These are phyloP conservation scores for Brachionichthys hirsutus DNA, from an alignment of 2,113 vertebrate species.

Conservation along the genomic window DNA sequence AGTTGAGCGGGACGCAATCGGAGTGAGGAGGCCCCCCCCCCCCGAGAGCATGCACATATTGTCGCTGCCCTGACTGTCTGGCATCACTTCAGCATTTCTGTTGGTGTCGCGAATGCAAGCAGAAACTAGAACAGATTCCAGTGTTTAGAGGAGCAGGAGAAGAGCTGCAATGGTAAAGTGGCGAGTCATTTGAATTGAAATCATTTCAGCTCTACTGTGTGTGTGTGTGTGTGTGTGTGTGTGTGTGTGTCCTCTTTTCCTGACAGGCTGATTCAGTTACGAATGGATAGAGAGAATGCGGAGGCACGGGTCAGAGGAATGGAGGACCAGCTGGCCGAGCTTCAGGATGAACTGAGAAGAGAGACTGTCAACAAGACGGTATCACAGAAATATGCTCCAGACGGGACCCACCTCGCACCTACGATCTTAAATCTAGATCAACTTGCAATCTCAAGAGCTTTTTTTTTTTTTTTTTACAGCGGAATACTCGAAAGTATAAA, in stretches of 20 bases:
- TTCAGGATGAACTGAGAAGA: slow-evolving; percentile 81
- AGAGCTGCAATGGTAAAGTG: slow-evolving; percentile 15
- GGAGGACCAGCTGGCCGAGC: slow-evolving; percentile 82
- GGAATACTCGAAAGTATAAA: background rate
- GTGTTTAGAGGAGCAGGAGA: background rate
- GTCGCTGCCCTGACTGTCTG: no score
- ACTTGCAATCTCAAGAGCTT: no score
- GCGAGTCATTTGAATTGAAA: background rate
- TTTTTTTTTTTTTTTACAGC: background rate
- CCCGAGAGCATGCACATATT: background rate
- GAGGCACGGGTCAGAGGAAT: slow-evolving; percentile 71
- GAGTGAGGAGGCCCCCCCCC: no score
- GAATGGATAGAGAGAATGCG: slow-evolving; percentile 71
- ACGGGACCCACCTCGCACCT: background rate
- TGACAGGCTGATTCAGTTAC: slow-evolving; percentile 74
- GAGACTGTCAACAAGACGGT: slow-evolving; percentile 69
- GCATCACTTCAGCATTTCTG: no score
- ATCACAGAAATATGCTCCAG: slow-evolving; percentile 10
- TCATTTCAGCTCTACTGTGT: background rate
- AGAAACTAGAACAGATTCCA: no score
- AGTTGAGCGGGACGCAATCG: slow-evolving; percentile 79
- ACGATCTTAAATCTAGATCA: no score
- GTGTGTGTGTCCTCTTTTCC: slow-evolving; percentile 7
- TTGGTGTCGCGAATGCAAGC: no score
- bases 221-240: slow-evolving; percentile 7